These are phyloP conservation scores for Steinernema scapterisci DNA, from an alignment of 2,888 invertebrate species.

Conservation along the genomic window DNA sequence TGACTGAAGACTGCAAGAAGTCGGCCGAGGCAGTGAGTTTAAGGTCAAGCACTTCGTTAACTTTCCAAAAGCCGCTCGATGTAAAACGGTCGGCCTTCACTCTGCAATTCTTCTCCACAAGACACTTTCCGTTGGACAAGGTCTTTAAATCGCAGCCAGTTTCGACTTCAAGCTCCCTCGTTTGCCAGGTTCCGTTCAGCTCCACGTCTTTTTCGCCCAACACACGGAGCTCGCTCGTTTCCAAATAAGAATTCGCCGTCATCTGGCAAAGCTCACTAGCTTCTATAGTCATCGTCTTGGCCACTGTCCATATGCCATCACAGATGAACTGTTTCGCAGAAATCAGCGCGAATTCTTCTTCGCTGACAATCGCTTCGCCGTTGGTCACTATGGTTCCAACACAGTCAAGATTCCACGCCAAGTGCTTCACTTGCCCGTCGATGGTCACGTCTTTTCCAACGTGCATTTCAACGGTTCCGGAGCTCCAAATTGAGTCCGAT, in stretches of 20 bases:
- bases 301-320: slow-evolving; percentile 52
- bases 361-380: slow-evolving; percentile 16
- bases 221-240: slow-evolving; percentile 40
- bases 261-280: slow-evolving; percentile 36
- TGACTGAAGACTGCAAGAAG: slow-evolving; percentile 45
- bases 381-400: neutral
- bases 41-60: slow-evolving; percentile 42
- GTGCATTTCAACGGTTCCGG: slow-evolving; percentile 49
- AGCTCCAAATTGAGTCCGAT: slow-evolving; percentile 51
- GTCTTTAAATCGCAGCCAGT: slow-evolving; percentile 37
- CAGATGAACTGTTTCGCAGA: slow-evolving; percentile 29
- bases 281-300: slow-evolving; percentile 43
- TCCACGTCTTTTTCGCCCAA: neutral
- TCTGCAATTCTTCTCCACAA: slow-evolving; percentile 44
- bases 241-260: slow-evolving; percentile 46
- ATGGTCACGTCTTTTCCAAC: slow-evolving; percentile 40
- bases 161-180: slow-evolving; percentile 43
- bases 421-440: slow-evolving; percentile 40
- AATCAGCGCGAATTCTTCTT: neutral
- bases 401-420: neutral
- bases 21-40: slow-evolving; percentile 47
- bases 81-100: slow-evolving; percentile 39
- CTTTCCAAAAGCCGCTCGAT: slow-evolving; percentile 47
- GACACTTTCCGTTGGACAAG: slow-evolving; percentile 41
- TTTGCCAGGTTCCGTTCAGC: slow-evolving; percentile 49